Base-by-base conservation (phyloP, 2,113 vertebrate genomes). In the Oreocharis arfaki region DNA sequence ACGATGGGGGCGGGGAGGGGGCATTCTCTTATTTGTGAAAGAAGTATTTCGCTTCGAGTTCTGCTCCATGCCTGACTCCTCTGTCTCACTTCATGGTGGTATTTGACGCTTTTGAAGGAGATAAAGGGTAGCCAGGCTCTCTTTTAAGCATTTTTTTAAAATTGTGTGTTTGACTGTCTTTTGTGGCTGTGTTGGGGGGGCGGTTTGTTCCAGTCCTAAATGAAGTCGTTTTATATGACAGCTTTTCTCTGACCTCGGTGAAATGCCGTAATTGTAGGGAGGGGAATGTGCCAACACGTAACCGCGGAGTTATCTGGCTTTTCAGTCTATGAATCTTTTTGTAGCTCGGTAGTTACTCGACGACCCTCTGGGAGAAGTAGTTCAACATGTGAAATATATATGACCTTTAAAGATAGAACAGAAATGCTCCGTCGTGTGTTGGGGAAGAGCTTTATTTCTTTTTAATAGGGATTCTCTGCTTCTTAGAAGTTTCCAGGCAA, bases 401-500 rank as follows among this genome's bases (percentile, higher is more conserved):
- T 33, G 65, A 60, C 22, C 52, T 75, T 84, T 69, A 21, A 42
- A 41, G 67, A 55, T 41, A 41, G 7, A 55, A 47, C 24, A 76
- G 46, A 74, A 94, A 73, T 47, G 17, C 56, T 46, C 20, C 21
- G 14, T 71, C 12, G 10, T 74, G 56, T 82, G 42, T 57, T 89
- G 42, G 7, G 74, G 21, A 68, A 78, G 55, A 35, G 83, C 39
- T 65, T 41, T 28, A 47, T 46, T 11, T 70, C 13, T 85, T 82
- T 87, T 71, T 89, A 64, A 52, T 37, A 61, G 44, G 20, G 23
- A 23, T 33, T 89, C 50, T n/a, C 27, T 73, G 55, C 59, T 68
- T 70, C 41, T 86, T 41, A 2, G 85, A 93, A 93, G 82, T 96
- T 96, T 96, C 88, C 76, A 90, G 64, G 95, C 93, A 95, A 87